Evolutionary conservation across 2,888 invertebrate species (phyloP).

Genomic region (Acleris laterana): DNA sequence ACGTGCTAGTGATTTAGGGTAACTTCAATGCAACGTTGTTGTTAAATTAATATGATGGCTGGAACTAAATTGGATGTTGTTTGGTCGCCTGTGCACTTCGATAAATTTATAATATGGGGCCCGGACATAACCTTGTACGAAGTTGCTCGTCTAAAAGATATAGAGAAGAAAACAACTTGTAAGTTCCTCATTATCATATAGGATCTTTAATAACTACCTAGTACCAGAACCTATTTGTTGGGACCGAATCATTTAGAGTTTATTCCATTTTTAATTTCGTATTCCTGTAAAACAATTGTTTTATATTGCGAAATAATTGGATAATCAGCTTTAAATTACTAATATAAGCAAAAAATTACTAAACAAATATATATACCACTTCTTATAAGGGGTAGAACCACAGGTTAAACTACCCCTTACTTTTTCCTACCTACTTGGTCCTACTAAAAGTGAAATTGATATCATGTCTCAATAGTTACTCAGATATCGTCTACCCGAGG

Average conservation of each 20-base stretch:
- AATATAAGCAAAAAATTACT: too few relatives aligned
- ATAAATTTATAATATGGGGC: slow-evolving; percentile 96
- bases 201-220: not conserved
- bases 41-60: slow-evolving; percentile 55
- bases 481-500: slow-evolving; percentile 88
- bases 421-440: too few relatives aligned
- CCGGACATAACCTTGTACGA: slow-evolving; percentile 95
- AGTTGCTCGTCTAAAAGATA: slow-evolving; percentile 86
- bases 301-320: too few relatives aligned
- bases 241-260: too few relatives aligned
- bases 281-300: too few relatives aligned
- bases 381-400: too few relatives aligned
- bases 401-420: too few relatives aligned
- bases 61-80: slow-evolving; percentile 89
- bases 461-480: slow-evolving; percentile 75
- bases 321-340: too few relatives aligned
- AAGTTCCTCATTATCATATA: slow-evolving; percentile 44
- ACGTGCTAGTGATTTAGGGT: not conserved
- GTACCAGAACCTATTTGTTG: not conserved
- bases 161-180: slow-evolving; percentile 78
- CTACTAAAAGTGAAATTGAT: not conserved
- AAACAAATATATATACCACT: too few relatives aligned
- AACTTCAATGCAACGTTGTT: slow-evolving; percentile 1
- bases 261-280: too few relatives aligned
- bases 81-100: slow-evolving; percentile 91